phyloP scores from a whole-genome alignment of 2,888 invertebrate genomes.

The Polydrusus tereticollis region DNA sequence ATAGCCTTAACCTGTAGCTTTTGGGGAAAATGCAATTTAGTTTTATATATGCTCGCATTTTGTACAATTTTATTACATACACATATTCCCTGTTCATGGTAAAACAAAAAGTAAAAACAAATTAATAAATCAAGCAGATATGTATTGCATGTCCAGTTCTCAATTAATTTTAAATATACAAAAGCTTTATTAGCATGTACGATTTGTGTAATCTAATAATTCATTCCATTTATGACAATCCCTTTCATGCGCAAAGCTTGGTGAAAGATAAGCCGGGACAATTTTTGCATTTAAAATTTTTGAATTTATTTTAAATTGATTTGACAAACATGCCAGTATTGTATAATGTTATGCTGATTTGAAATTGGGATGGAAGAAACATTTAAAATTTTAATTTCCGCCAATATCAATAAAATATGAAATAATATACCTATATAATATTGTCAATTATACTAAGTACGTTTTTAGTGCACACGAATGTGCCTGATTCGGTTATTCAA shows the following conservation, averaged over 20 bases:
- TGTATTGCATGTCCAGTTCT: background rate
- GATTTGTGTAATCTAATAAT: constrained; percentile 8
- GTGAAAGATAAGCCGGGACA: background rate
- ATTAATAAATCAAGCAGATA: constrained; percentile 6
- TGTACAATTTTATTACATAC: too few species aligned
- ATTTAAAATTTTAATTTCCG: background rate
- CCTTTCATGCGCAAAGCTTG: background rate
- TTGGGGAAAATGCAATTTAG: too few species aligned
- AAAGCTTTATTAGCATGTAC: constrained; percentile 7
- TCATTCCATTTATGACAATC: background rate
- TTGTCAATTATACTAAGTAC: too few species aligned
- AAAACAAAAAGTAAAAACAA: too few species aligned
- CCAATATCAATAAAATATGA: too few species aligned
- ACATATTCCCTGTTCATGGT: too few species aligned
- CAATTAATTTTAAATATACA: constrained; percentile 7
- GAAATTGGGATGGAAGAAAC: background rate
- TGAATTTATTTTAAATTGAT: constrained; percentile 10
- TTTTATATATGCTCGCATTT: too few species aligned
- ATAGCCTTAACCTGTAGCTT: too few species aligned
- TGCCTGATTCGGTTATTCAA: too few species aligned
- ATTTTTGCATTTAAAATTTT: constrained; percentile 11
- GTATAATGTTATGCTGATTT: background rate
- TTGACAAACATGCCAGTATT: constrained; percentile 1
- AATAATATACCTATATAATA: too few species aligned
- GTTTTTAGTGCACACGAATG: too few species aligned